Evolutionary conservation across 2,888 invertebrate species (phyloP), one percentile per base, ranked within the genome.

Genomic region (Acanthosepion lycidas): DNA sequence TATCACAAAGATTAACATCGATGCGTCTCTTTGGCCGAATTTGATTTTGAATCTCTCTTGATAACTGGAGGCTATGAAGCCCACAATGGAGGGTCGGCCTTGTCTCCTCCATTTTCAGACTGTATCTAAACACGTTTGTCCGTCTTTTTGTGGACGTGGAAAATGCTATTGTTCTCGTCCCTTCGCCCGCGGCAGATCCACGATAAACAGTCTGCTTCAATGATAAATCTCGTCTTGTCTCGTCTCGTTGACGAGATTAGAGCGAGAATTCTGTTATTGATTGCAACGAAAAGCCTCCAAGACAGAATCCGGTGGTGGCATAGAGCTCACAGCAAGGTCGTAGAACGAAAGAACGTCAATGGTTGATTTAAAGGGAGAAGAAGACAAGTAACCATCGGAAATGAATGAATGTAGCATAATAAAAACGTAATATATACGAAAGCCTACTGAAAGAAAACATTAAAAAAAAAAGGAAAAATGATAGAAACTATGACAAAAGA

Each of bases 311-410:
- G n/a, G n/a, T 12, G 78, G 23, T 78, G 78, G 78, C 2, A 12
- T n/a, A 78, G 78, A 78, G n/a, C 78, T 33, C 78, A 78, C 78
- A 78, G 78, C 78, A 78, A 78, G 78, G 78, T 78, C 78, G 78
- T 15, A 33, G 78, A 78, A n/a, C 33, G 33, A 78, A 78, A 1
- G 78, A 78, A n/a, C n/a, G 23, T 78, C 33, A n/a, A 15, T 78
- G 78, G n/a, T 15, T 9, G n/a, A 78, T 33, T 15, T n/a, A 5
- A 1, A n/a, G 33, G 12, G 26, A 28, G 15, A 12, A n/a, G 18
- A n/a, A 78, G 8, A 8, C 28, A 78, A n/a, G 28, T 9, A 78
- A 55, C 4, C 15, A 20, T 18, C 4, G 20, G 20, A 18, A 55
- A 15, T 18, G 20, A 55, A 20, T 18, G 20, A 55, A 18, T 4